Evolutionary conservation across 2,113 vertebrate species (phyloP), one percentile per base, ranked within the genome.

Genomic region (Lethenteron reissneri): DNA sequence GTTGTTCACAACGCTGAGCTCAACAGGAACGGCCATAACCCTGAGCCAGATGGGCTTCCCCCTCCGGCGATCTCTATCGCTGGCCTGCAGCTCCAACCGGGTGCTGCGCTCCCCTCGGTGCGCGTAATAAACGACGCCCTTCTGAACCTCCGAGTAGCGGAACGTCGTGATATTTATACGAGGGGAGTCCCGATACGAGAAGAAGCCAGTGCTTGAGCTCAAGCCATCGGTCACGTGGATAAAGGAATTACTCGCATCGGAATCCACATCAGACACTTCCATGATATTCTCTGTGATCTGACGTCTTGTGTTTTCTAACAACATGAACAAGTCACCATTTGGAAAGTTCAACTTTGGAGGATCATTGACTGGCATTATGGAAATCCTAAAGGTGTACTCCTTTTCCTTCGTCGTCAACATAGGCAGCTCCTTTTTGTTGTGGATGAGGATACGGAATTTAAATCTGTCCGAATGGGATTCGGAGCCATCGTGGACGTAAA

Each of bases 401-500:
- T 81, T 79, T 41, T 76, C 80, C 74, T 74, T 79, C 73, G 41
- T 41, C 6, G 41, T 41, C 4, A 41, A 41, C 41, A 41, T 41
- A 41, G 41, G 41, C 41, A 41, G 41, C 41, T 41, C 41, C 41
- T 41, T 41, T 41, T 41, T 41, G 41, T 41, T 41, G 41, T 41
- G 41, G 41, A 41, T 41, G 41, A 41, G 41, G 41, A 41, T 41
- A 41, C 41, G 41, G 41, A 41, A 41, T 7, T 41, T 41, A 41
- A 41, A 41, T 41, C 41, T 41, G 41, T 41, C 41, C 41, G 41
- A 41, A 41, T 41, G 41, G 41, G 41, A 41, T 74, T 96, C 89
- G 60, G 90, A 89, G 57, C 87, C 86, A 73, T 86, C 85, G 17
- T 91, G 90, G 76, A 87, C 76, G 57, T 92, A 95, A 58, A 87